phyloP scores from a whole-genome alignment of 2,113 vertebrate genomes.

The Butorides virescens region DNA sequence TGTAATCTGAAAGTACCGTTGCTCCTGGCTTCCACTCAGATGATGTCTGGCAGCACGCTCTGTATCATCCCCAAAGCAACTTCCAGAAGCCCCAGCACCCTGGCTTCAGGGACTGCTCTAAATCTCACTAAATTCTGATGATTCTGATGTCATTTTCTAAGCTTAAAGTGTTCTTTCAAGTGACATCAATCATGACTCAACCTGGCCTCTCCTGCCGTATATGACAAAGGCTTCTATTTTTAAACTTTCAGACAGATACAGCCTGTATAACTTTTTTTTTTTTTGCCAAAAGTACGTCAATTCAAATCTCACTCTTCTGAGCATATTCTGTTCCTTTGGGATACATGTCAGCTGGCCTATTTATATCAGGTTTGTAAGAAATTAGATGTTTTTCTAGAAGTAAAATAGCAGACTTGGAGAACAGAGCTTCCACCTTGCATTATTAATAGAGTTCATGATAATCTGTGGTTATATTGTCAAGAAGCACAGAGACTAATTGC shows the following conservation, averaged over 20 bases:
- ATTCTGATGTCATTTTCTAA: constrained; percentile 63
- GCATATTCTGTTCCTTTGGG: constrained; percentile 34
- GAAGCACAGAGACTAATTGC: constrained; percentile 24
- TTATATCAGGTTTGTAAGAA: constrained; percentile 45
- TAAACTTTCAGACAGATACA: constrained; percentile 48
- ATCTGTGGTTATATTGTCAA: constrained; percentile 21
- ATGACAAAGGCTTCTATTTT: constrained; percentile 67
- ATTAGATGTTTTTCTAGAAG: constrained; percentile 37
- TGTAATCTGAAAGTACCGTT: constrained; percentile 14
- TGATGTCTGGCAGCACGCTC: constrained; percentile 35
- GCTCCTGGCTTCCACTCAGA: constrained; percentile 36
- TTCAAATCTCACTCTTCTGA: constrained; percentile 5
- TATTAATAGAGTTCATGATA: constrained; percentile 26
- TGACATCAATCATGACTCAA: constrained; percentile 65
- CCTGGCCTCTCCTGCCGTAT: constrained; percentile 3
- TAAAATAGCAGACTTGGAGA: constrained; percentile 21
- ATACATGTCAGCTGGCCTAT: constrained; percentile 47
- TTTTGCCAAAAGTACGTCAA: constrained; percentile 34
- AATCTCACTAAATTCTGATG: constrained; percentile 42
- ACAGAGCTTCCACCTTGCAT: constrained; percentile 49
- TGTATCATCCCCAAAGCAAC: constrained; percentile 33
- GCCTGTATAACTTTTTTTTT: not conserved
- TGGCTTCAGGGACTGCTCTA: not conserved
- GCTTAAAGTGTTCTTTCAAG: constrained; percentile 52
- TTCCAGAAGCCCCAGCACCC: constrained; percentile 38